Base-by-base conservation (phyloP, 2,888 invertebrate genomes). In the Clitarchus hookeri region DNA sequence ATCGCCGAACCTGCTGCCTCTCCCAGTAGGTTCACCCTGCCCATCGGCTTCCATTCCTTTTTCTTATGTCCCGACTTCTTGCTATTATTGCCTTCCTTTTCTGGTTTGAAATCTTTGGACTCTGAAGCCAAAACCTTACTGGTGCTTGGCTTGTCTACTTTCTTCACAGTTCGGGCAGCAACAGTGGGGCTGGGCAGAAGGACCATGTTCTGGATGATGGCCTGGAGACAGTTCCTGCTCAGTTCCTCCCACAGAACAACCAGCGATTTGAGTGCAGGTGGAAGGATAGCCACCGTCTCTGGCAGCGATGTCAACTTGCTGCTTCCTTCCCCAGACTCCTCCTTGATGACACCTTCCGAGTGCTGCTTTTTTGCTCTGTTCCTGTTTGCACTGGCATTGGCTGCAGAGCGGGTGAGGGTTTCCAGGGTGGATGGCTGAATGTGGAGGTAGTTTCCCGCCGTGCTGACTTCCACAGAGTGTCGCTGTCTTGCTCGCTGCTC, bases 211-310 rank as follows among this genome's bases (percentile, higher is more conserved):
- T 95, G 94, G 36, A 93, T 92, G 86, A 95, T 94, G 0, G 95
- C 94, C 87, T 95, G 94, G n/a, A 95, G 91, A 88, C 95, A 95
- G 89, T 93, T 94, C 8, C 92, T 91, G 83, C 95, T 95, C 27
- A 98, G 93, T 86, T 97, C 96, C 90, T 98, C 98, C 98, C 98
- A 98, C 53, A 98, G 92, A 86, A 95, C 95, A 0, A 98, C 97
- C 13, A 98, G 92, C 85, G 97, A 86, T 85, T 97, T 96, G 84
- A 98, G 91, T 0, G 98, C 97, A 0, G 97, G 97, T 0, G 98
- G 98, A 86, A 98, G 91, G 0, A 97, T 96, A 23, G 95, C 95
- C 1, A 96, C 95, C 0, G 95, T 94, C 87, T 92, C 93, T 0
- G 92, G 92, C 13, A 93, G 89, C 0, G 91, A 89, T 25, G 90